Evolutionary conservation across 1,140 invertebrate species (phyloP).

Genomic region (Penaeus indicus): DNA sequence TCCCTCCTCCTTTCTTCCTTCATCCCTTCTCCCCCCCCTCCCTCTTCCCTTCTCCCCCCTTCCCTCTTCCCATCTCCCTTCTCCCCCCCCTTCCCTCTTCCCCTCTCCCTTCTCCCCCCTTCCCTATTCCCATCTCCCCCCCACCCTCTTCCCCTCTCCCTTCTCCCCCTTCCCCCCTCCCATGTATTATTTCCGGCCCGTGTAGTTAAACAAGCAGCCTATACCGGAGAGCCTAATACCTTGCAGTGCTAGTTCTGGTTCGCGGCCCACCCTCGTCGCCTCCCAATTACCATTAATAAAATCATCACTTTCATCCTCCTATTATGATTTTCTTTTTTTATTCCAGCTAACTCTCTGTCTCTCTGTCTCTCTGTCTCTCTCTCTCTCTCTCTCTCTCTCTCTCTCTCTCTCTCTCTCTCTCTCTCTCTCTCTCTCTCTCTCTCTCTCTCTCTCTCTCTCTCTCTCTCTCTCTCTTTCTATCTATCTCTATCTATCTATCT

Average conservation of each 20-base stretch:
- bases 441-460: background rate
- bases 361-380: background rate
- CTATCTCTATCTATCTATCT: background rate
- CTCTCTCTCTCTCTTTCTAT: background rate
- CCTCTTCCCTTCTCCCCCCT: too few relatives aligned
- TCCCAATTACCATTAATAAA: too few relatives aligned
- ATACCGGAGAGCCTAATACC: too few relatives aligned
- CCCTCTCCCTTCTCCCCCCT: background rate
- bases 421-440: conserved; percentile 1
- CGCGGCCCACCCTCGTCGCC: too few relatives aligned
- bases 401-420: background rate
- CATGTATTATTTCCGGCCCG: background rate
- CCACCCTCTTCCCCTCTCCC: background rate
- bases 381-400: background rate
- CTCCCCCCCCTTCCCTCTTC: background rate
- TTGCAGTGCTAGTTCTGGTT: too few relatives aligned
- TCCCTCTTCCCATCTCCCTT: background rate
- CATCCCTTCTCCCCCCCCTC: too few relatives aligned
- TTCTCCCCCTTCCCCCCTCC: background rate
- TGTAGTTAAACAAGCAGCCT: too few relatives aligned
- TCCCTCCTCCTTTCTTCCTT: too few relatives aligned
- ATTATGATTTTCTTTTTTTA: too few relatives aligned
- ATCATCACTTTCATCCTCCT: too few relatives aligned
- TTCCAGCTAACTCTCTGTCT: background rate
- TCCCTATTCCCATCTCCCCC: background rate